phyloP scores from a whole-genome alignment of 2,888 invertebrate species.

The Pedicia rivosa region DNA sequence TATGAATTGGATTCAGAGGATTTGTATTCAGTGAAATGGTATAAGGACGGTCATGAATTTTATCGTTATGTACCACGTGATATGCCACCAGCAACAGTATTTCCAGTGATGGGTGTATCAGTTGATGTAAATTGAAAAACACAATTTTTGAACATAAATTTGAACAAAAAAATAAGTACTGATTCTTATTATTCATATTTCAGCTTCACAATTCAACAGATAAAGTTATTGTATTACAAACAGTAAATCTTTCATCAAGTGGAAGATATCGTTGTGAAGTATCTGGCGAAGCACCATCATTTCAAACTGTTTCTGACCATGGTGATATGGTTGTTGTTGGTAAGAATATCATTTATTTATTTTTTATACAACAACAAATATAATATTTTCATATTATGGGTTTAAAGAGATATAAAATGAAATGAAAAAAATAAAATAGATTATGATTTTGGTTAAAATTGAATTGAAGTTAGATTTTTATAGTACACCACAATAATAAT shows the following conservation, averaged over 20 bases:
- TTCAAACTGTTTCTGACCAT: constrained; percentile 58
- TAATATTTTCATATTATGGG: too few species aligned
- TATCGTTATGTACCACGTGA: constrained; percentile 74
- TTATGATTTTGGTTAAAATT: too few species aligned
- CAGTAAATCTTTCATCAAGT: constrained; percentile 51
- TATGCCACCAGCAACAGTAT: constrained; percentile 63
- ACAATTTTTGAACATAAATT: too few species aligned
- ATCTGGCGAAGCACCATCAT: constrained; percentile 60
- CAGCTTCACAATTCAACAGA: constrained; percentile 49
- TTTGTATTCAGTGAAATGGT: constrained; percentile 83
- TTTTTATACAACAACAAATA: too few species aligned
- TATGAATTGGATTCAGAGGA: constrained; percentile 71
- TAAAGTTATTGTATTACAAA: constrained; percentile 44
- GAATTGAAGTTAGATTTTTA: too few species aligned
- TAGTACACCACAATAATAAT: too few species aligned
- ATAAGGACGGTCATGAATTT: constrained; percentile 81
- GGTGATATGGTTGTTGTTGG: constrained; percentile 60
- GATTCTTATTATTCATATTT: constrained; percentile 12
- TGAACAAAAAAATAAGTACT: too few species aligned
- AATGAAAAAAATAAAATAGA: too few species aligned
- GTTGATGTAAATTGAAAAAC: constrained; percentile 79
- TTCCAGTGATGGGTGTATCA: constrained; percentile 62
- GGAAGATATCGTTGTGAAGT: constrained; percentile 65
- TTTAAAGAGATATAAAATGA: too few species aligned
- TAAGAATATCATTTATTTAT: too few species aligned